A percentile compares a stretch with the other conserved stretches of the same genome.
Conservation (phyloP, 2,113 vertebrate species). For the Campylorhamphus procurvoides region DNA sequence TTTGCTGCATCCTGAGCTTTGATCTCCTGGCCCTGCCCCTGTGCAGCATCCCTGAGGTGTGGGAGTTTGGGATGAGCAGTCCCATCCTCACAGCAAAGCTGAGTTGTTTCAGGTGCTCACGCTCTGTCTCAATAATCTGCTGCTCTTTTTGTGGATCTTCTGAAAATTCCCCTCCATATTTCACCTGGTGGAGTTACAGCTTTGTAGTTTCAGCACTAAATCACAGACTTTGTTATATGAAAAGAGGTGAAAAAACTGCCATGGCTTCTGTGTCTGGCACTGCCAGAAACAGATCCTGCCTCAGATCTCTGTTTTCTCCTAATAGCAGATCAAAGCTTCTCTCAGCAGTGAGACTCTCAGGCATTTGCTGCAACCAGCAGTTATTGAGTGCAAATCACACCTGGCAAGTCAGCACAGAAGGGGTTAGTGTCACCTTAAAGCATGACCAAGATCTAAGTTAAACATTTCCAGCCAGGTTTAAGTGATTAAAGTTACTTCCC, state of each 20-base stretch:
- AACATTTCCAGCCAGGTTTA: not conserved
- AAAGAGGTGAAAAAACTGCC: not conserved
- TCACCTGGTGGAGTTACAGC: not conserved
- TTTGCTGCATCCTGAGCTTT: fast-evolving
- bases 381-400: not conserved
- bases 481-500: not conserved
- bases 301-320: not conserved
- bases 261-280: not conserved
- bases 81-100: not conserved
- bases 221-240: fast-evolving
- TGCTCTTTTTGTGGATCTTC: not conserved
- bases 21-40: not conserved
- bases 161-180: fast-evolving
- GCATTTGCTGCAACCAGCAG: not conserved
- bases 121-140: fast-evolving
- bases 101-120: not conserved
- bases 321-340: not conserved
- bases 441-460: not conserved
- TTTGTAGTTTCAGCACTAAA: not conserved
- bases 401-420: fast-evolving
- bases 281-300: not conserved
- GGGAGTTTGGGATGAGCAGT: not conserved
- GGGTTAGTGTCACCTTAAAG: not conserved
- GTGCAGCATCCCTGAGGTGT: not conserved
- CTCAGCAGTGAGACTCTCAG: fast-evolving